Conservation (phyloP, 2,113 vertebrate genomes). For the Halcyon malimbica region DNA sequence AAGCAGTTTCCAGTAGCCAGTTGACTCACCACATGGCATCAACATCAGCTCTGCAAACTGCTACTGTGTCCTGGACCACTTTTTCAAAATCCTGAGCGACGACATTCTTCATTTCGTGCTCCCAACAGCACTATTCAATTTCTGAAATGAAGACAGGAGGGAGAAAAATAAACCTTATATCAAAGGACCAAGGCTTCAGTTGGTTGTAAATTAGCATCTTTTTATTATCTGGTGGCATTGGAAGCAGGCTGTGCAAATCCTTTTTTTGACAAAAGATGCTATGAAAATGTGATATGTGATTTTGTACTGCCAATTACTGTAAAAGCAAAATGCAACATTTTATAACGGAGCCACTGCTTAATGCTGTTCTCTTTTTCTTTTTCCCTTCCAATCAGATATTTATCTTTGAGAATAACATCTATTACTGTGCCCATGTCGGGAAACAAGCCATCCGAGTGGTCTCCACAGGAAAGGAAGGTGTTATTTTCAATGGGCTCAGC, state of each 20-base stretch:
- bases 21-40: background rate
- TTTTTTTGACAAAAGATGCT: background rate
- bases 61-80: background rate
- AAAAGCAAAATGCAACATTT: background rate
- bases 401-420: slow-evolving; percentile 99
- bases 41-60: background rate
- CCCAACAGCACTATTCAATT: background rate
- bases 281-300: slow-evolving; percentile 16
- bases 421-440: slow-evolving; percentile 92
- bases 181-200: background rate
- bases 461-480: slow-evolving; percentile 92
- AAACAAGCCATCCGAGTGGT: slow-evolving; percentile 96
- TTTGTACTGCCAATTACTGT: background rate
- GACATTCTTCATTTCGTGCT: background rate
- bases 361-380: slow-evolving; percentile 35
- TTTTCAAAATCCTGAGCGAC: background rate
- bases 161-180: slow-evolving; percentile 5
- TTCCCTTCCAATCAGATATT: slow-evolving; percentile 84
- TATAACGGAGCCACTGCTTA: background rate
- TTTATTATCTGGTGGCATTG: background rate
- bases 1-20: background rate
- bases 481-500: slow-evolving; percentile 95
- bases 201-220: slow-evolving; percentile 30
- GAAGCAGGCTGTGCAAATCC: slow-evolving; percentile 1
- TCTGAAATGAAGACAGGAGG: background rate